These are phyloP conservation scores for Drosophila subquinaria DNA, from an alignment of 2,888 invertebrate genomes.

Conservation along the genomic window DNA sequence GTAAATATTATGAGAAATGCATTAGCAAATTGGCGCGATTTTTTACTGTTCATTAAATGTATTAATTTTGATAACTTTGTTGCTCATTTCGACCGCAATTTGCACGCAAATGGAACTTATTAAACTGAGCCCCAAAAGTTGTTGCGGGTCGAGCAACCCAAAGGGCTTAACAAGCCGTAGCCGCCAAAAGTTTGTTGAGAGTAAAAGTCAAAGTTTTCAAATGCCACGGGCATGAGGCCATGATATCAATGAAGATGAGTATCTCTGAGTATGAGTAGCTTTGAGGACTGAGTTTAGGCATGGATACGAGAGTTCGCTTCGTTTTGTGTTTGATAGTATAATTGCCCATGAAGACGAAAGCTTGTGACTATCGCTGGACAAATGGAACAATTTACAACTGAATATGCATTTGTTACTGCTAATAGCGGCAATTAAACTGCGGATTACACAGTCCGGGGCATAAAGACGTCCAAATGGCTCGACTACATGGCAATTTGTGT, in stretches of 20 bases:
- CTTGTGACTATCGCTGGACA: constrained; percentile 17
- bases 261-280: not conserved
- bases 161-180: constrained; percentile 61
- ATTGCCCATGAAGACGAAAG: constrained; percentile 12
- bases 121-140: constrained; percentile 42
- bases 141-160: constrained; percentile 9
- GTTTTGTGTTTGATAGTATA: constrained; percentile 18
- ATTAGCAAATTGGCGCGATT: constrained; percentile 3
- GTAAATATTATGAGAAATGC: constrained; percentile 1
- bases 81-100: constrained; percentile 55
- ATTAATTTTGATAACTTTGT: constrained; percentile 48
- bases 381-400: constrained; percentile 54
- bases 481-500: constrained; percentile 55
- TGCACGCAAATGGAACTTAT: constrained; percentile 65
- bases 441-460: constrained; percentile 24
- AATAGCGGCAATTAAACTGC: constrained; percentile 59
- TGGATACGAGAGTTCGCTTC: constrained; percentile 14
- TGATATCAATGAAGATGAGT: not conserved
- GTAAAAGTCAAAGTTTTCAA: constrained; percentile 47
- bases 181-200: constrained; percentile 34
- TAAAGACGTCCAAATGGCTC: constrained; percentile 25
- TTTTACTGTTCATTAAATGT: constrained; percentile 29
- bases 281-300: constrained; percentile 1
- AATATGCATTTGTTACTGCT: constrained; percentile 54
- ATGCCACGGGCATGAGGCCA: constrained; percentile 7